Evolutionary conservation across 2,113 vertebrate species (phyloP), one percentile per base, ranked within the genome.

Genomic region (Catagonus wagneri): DNA sequence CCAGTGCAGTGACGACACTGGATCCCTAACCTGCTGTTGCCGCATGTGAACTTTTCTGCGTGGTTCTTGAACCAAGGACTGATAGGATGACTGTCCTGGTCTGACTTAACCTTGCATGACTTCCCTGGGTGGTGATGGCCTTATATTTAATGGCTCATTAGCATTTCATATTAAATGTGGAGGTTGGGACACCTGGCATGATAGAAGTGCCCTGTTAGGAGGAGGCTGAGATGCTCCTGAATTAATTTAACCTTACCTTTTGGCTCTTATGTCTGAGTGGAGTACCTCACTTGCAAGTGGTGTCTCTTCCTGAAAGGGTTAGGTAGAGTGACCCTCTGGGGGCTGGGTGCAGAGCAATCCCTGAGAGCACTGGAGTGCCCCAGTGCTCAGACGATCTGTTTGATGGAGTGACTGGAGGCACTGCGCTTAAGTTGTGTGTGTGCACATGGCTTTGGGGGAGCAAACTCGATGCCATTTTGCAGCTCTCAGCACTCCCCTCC

Each of bases 61-160:
- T 96, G 27, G 68, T 61, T 91, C 32, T 89, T 94, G 76, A 89
- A 44, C 36, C 27, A 25, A 81, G 50, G 13, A 66, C 68, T 50
- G 52, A 54, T 63, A 56, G 34, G 23, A n/a, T n/a, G n/a, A 44
- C 29, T 60, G 17, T 60, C 29, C 58, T 83, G 39, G 68, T 90
- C 65, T 71, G 17, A 60, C 58, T 54, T 20, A 20, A 29, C 25
- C 27, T 76, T 23, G 9, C 50, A 52, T 52, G 65, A 52, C 58
- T 22, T 27, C 27, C 2, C 2, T 36, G 23, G 2, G 3, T 83
- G 66, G 75, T 66, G 76, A 63, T 61, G 39, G 74, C 15, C 29
- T 83, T 93, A 34, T 65, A 29, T 76, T 87, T 52, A 50, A 52
- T 65, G 34, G 29, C n/a, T 94, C 27, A 61, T 78, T 34, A 34